Evolutionary conservation across 2,797 vertebrate genomes (phyloP).

Genomic region (Threskiornis aethiopicus): DNA sequence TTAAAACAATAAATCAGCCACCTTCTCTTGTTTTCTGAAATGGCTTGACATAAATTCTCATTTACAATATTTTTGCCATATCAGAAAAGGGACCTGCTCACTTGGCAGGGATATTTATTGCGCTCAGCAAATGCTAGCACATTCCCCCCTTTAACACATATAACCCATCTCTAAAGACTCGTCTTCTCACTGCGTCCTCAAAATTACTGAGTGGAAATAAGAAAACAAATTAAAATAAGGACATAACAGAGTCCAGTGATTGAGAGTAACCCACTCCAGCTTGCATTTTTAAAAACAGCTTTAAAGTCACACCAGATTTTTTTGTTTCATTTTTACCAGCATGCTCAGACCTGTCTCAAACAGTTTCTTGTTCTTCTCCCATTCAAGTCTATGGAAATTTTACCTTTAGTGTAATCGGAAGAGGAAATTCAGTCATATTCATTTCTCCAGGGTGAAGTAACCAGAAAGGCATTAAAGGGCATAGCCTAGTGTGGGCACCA

Average conservation of each 20-base stretch:
- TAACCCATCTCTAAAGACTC: background rate
- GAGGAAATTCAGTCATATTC: background rate
- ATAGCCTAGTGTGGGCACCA: background rate
- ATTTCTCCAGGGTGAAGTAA: background rate
- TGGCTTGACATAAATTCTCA: background rate
- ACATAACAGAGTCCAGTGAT: background rate
- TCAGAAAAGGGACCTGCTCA: background rate
- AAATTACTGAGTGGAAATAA: background rate
- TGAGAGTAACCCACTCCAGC: slow-evolving; percentile 8
- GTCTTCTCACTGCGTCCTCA: background rate
- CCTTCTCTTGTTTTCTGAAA: background rate
- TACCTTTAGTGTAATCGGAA: background rate
- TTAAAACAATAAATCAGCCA: background rate
- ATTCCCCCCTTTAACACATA: background rate
- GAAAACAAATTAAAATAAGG: background rate
- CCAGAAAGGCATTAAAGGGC: background rate
- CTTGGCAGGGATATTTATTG: background rate
- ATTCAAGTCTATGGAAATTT: background rate
- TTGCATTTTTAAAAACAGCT: slow-evolving; percentile 23
- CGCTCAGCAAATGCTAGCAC: background rate
- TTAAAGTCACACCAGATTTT: background rate
- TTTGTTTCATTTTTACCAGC: slow-evolving; percentile 20
- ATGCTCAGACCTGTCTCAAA: background rate
- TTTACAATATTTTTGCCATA: background rate
- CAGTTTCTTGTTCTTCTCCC: background rate